Base-by-base conservation (phyloP, 1,140 invertebrate genomes). In the Campoletis sonorensis region DNA sequence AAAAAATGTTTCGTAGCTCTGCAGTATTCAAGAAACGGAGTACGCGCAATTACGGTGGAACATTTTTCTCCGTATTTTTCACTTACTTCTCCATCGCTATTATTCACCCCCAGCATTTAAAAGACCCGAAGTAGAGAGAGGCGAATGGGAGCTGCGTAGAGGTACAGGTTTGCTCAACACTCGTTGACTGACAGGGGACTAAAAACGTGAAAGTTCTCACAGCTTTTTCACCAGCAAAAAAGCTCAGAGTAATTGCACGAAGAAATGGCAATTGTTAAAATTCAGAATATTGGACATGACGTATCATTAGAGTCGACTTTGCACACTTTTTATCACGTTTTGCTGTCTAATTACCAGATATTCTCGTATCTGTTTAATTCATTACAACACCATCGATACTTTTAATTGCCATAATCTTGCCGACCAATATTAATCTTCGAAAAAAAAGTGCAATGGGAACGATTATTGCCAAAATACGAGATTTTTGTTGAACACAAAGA, bases 61-160 rank as follows among this genome's bases (percentile, higher is more conserved):
- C 51, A 54, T 54, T 21, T 54, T 54, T 54, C 16, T 54, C 51
- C 51, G 51, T 5, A 54, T n/a, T 54, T 54, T n/a, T 54, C 51
- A 21, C 51, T 54, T 21, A 54, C 51, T 54, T 54, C 51, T 54
- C 51, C 51, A 54, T 54, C 51, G 51, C n/a, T 54, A 54, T 54
- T 54, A 54, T 54, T 54, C 51, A 54, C 51, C 51, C 5, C 51
- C 51, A 18, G 18, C n/a, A 21, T 54, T 8, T 54, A 54, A 54
- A 54, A 18, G 51, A 54, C 51, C n/a, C 51, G 5, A 51, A 13
- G 49, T 51, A 8, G n/a, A 18, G 2, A 54, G 51, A 54, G 0
- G 51, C 2, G 51, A 54, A 21, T 21, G n/a, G 51, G 51, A 54
- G n/a, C 40, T 45, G 8, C 11, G 40, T 45, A 8, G 40, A 45